Evolutionary conservation across 2,888 invertebrate genomes (phyloP), one percentile per base, ranked within the genome.

Genomic region (Caenorhabditis imperialis): DNA sequence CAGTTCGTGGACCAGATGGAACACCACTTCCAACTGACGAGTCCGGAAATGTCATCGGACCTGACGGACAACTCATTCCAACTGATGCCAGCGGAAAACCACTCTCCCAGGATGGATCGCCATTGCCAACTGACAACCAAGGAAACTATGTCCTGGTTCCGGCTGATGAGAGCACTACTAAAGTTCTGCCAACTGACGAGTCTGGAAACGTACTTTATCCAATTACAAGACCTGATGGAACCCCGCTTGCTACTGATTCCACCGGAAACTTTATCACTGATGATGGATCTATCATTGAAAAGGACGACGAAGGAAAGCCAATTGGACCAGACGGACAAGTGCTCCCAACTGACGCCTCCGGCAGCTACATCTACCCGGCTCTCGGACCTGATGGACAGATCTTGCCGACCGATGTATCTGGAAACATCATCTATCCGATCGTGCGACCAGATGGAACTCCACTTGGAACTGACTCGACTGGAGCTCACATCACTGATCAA

Each of bases 241-340:
- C 42, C 3, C 61, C 65, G 4, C 63, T 83, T 33, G 77, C 84
- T 12, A 85, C 84, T 25, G 84, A 84, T 54, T 53, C 48, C 14
- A 44, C 35, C 8, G 77, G 78, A 16, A 58, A 54, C 5, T 42
- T 27, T 23, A 58, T 84, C 18, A 62, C 75, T 20, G 75, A 73
- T 14, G 30, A 48, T 37, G 72, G 72, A n/a, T 18, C 25, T 35
- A 30, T 44, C 2, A 33, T 61, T 6, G 58, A 37, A 12, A 65
- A 25, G 4, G 58, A 78, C 40, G 65, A 71, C n/a, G 65, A 70
- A 23, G 78, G 78, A 30, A 40, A 60, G 12, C 75, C 79, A 20
- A 3, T 79, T 14, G 57, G 50, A 22, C 63, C 53, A n/a, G 63
- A 63, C 27, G 63, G 63, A 22, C 45, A 44, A 4, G 45, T 54